Conservation (phyloP, 2,113 vertebrate genomes). For the Rhegmatorhina hoffmannsi region DNA sequence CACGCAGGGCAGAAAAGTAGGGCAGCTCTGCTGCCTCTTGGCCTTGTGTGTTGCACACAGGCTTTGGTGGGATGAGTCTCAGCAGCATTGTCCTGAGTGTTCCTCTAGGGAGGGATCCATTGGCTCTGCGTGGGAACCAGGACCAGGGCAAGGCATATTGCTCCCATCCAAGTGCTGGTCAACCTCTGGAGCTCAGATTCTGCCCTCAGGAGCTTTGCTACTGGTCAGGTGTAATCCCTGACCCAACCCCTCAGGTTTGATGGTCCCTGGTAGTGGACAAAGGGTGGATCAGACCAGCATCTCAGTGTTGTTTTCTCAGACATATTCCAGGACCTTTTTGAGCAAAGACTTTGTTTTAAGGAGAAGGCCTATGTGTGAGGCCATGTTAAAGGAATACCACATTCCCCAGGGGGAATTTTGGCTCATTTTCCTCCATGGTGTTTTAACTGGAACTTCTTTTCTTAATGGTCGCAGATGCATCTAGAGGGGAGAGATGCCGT, state of each 20-base stretch:
- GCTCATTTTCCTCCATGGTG: background rate
- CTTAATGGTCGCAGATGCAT: background rate
- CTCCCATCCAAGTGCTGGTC: background rate
- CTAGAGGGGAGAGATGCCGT: background rate
- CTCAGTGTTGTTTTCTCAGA: background rate
- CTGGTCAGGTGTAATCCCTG: background rate
- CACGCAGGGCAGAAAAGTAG: background rate
- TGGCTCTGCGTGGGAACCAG: background rate
- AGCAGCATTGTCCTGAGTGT: background rate
- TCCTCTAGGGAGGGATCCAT: background rate
- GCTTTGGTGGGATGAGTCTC: background rate
- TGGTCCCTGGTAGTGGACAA: background rate
- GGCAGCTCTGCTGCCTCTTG: background rate
- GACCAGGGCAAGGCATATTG: background rate
- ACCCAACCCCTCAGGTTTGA: background rate
- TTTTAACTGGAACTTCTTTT: constrained; percentile 6
- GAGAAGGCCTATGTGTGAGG: background rate
- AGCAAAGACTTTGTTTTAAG: background rate
- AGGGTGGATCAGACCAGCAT: background rate
- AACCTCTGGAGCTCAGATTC: background rate
- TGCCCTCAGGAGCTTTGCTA: background rate
- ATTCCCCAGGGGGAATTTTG: background rate
- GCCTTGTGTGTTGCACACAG: fast-evolving
- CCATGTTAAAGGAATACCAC: background rate
- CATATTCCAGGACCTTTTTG: background rate